Evolutionary conservation across 2,888 invertebrate species (phyloP), one percentile per base, ranked within the genome.

Genomic region (Scrobipalpa costella): DNA sequence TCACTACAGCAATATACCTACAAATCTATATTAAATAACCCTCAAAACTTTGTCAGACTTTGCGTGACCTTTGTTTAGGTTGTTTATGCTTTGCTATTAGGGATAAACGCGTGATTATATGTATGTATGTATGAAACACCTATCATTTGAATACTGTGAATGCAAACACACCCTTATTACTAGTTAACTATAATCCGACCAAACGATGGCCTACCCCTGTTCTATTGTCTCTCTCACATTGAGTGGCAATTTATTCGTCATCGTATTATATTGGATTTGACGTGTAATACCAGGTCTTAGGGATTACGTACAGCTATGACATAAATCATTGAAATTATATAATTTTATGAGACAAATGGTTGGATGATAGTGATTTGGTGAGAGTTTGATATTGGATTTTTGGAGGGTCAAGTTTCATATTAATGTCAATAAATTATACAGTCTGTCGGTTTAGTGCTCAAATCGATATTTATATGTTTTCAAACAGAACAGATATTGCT

Each of bases 241-340:
- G 78, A 81, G 77, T 74, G 73, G 74, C 85, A 88, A 86, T 88
- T 86, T 84, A 86, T 88, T 84, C 80, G 78, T 83, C 84, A 78
- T 80, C 77, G 44, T 63, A n/a, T 78, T 81, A 78, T 81, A 85
- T 85, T 83, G 80, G 80, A 81, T 83, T 76, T 77, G 78, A 83
- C 80, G 73, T 68, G 76, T 76, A 76, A 79, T 78, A 74, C 66
- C 67, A 63, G 65, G 75, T 73, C 72, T 75, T 68, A 73, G 73
- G 66, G 78, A 77, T 73, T 76, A 70, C 66, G 74, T 71, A 72
- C 38, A 17, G 17, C 40, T 61, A 49, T 57, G 38, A 57, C 9
- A 58, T 64, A 58, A 58, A 64, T 62, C 49, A 62, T 55, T 40
- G 21, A 59, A 40, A 44, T 44, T 59, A 44, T 59, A 44, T 59